These are phyloP conservation scores for Monoplex corrugatus DNA, from an alignment of 2,888 invertebrate genomes.

Conservation along the genomic window DNA sequence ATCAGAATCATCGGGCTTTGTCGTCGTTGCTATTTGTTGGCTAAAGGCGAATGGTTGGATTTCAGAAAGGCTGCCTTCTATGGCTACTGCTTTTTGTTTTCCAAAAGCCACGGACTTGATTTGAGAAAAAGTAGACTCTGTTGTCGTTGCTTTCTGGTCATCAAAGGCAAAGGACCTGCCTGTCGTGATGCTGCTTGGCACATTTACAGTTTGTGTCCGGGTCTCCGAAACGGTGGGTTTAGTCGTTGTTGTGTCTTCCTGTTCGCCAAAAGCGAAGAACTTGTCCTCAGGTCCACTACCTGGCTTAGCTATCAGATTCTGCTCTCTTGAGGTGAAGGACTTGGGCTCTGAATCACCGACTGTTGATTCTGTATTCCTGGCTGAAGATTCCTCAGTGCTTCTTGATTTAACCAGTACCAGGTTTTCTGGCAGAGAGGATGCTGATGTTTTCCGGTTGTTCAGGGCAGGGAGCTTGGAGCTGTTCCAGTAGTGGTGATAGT, in stretches of 20 bases:
- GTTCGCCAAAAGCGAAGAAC: neutral
- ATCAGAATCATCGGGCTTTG: neutral
- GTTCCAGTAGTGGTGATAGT: constrained; percentile 7
- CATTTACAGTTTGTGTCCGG: neutral
- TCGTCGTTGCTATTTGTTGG: neutral
- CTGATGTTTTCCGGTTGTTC: too few species aligned
- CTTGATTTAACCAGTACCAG: neutral
- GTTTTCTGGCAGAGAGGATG: neutral
- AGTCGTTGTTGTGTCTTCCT: neutral
- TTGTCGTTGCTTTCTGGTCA: neutral
- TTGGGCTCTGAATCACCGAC: too few species aligned
- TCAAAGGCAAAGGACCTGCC: neutral
- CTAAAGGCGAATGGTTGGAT: too few species aligned
- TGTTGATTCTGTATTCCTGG: neutral
- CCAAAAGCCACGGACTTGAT: too few species aligned
- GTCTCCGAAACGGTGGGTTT: neutral
- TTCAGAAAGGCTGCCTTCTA: too few species aligned
- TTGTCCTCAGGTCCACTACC: neutral
- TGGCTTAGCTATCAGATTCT: neutral
- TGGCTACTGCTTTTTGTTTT: too few species aligned
- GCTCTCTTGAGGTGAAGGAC: too few species aligned
- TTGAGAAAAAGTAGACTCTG: neutral
- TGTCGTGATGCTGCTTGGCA: neutral
- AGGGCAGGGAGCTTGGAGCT: neutral
- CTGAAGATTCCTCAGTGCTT: neutral